Percentiles rank a stretch among this genome's conserved stretches.
Evolutionary conservation across 2,888 invertebrate genomes (phyloP).

Genomic region (Melinopterus prodromus): DNA sequence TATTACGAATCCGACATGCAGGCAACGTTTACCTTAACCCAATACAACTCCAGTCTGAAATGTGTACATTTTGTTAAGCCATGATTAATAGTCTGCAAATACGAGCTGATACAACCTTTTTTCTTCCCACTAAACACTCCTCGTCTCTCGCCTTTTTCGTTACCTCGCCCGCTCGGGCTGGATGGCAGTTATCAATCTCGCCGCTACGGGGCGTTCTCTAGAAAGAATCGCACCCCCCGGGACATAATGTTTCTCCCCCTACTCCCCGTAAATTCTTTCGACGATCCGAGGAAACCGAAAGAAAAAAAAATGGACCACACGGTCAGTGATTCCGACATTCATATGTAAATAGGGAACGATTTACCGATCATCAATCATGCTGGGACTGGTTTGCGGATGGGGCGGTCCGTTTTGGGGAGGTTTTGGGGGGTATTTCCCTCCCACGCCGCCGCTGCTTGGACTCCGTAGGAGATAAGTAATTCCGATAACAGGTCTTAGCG

Average conservation of each 20-base stretch:
- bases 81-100: background rate
- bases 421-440: too few species aligned
- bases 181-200: slow-evolving; percentile 4
- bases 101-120: background rate
- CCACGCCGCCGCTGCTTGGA: background rate
- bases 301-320: background rate
- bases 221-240: background rate
- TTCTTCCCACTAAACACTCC: background rate
- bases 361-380: background rate
- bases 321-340: background rate
- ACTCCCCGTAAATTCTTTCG: background rate
- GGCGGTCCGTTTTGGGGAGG: background rate
- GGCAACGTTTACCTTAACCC: background rate
- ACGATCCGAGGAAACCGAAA: background rate
- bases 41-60: background rate
- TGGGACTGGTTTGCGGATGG: background rate
- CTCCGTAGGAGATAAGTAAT: slow-evolving; percentile 30
- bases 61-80: background rate
- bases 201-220: background rate
- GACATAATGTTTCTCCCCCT: background rate
- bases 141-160: background rate
- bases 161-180: background rate
- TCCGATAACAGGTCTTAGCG: slow-evolving; percentile 28
- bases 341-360: background rate
- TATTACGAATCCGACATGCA: too few species aligned